phyloP scores from a whole-genome alignment of 2,113 vertebrate genomes.

The Phyllopteryx taeniolatus region DNA sequence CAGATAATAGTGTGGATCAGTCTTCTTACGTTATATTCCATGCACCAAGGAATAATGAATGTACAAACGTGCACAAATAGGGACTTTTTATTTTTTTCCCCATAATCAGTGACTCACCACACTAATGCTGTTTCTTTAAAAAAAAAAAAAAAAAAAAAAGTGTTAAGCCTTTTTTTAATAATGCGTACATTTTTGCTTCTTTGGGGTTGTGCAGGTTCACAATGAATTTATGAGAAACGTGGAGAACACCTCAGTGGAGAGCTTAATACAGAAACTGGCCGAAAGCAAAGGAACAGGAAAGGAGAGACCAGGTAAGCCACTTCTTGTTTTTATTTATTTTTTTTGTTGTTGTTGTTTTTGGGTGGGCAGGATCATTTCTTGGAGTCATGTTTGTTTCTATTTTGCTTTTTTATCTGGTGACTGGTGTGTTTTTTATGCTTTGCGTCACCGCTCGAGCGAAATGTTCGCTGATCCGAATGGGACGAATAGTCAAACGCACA shows the following conservation, averaged over 20 bases:
- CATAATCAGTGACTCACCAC: too few species aligned
- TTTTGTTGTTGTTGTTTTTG: background rate
- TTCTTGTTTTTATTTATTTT: background rate
- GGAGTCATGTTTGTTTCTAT: too few species aligned
- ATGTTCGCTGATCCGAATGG: too few species aligned
- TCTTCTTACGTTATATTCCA: too few species aligned
- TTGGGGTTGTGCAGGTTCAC: slow-evolving; percentile 76
- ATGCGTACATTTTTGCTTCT: background rate
- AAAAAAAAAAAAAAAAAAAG: background rate
- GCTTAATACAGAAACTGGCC: slow-evolving; percentile 89
- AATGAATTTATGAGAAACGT: slow-evolving; percentile 95
- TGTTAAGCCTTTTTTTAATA: background rate
- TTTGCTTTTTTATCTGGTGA: too few species aligned
- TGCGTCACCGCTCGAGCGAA: too few species aligned
- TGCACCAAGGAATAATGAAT: too few species aligned
- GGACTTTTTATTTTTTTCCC: too few species aligned
- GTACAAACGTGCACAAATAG: too few species aligned
- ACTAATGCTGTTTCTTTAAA: background rate
- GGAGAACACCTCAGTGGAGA: slow-evolving; percentile 90
- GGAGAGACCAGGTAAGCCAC: slow-evolving; percentile 88
- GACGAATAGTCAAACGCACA: too few species aligned
- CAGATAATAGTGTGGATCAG: background rate
- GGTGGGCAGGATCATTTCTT: background rate
- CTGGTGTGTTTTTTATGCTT: too few species aligned
- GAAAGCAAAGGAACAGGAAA: slow-evolving; percentile 95